Evolutionary conservation across 2,113 vertebrate species (phyloP), one percentile per base, ranked within the genome.

Genomic region (Pygoscelis adeliae): DNA sequence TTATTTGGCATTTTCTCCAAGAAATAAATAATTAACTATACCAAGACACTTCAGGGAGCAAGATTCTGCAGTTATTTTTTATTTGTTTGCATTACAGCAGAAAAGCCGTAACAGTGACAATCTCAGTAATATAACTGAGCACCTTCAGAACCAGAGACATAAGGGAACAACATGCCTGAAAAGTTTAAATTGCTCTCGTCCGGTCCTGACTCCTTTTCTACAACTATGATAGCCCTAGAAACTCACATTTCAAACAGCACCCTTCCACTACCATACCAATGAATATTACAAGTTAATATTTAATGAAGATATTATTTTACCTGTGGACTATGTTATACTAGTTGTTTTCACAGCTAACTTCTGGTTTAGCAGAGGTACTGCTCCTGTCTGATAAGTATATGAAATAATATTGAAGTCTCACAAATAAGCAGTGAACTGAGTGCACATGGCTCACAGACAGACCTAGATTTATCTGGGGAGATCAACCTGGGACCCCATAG

Each of bases 251-350:
- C 76, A 87, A 94, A 83, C 49, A 72, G 73, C 44, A 91, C 29
- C 77, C 69, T 84, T 87, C 69, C 36, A 87, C 61, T 82, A 49
- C 77, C 84, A 91, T 38, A 82, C 56, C 87, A 96, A 91, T 77
- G 52, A 89, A 89, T 85, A 94, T 76, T 65, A 69, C 73, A 79
- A 87, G 80, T 96, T 95, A 96, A 92, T 91, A 72, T 84, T 92
- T 96, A 88, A 96, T 65, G 13, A 79, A 61, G 21, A 82, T 91
- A 82, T 19, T 95, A 36, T 91, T 94, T 83, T 84, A 93, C 65
- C 74, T 74, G 71, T 42, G 22, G 59, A 86, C 69, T 89, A 29
- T 4, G 5, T 85, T 70, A 58, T 38, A 70, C 12, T 19, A 46
- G 34, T 47, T 82, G 61, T 87, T 92, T 58, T 91, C 76, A 70